Evolutionary conservation across 2,113 vertebrate species (phyloP).

Genomic region (Ceyx cyanopectus): DNA sequence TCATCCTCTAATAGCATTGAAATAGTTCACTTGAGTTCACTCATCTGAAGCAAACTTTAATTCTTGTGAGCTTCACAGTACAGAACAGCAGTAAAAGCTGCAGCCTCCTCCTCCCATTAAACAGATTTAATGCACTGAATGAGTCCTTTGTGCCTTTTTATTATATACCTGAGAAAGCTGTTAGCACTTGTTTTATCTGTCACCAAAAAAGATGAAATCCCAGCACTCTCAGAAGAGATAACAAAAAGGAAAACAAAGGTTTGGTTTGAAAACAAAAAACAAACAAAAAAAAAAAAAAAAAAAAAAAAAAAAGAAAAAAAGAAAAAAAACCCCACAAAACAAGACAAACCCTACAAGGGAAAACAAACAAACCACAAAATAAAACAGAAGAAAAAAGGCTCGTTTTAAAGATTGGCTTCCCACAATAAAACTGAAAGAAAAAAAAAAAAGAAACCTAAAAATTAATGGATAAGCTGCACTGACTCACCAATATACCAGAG

Average conservation of each 20-base stretch:
- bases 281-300: too few relatives aligned
- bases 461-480: background rate
- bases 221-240: background rate
- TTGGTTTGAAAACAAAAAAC: background rate
- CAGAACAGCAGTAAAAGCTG: background rate
- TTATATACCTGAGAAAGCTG: accelerated
- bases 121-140: background rate
- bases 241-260: background rate
- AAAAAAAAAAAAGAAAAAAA: too few relatives aligned
- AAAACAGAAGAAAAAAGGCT: too few relatives aligned
- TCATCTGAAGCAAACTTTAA: background rate
- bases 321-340: too few relatives aligned
- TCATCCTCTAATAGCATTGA: background rate
- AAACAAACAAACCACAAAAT: too few relatives aligned
- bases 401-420: accelerated
- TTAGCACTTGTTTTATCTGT: background rate
- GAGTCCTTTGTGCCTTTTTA: background rate
- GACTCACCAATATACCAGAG: conserved; percentile 97
- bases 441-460: background rate
- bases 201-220: background rate
- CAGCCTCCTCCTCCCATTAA: background rate
- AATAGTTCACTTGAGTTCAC: background rate
- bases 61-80: background rate
- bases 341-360: too few relatives aligned
- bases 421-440: background rate